Evolutionary conservation across 2,113 vertebrate genomes (phyloP).

Genomic region (Cercocebus atys): DNA sequence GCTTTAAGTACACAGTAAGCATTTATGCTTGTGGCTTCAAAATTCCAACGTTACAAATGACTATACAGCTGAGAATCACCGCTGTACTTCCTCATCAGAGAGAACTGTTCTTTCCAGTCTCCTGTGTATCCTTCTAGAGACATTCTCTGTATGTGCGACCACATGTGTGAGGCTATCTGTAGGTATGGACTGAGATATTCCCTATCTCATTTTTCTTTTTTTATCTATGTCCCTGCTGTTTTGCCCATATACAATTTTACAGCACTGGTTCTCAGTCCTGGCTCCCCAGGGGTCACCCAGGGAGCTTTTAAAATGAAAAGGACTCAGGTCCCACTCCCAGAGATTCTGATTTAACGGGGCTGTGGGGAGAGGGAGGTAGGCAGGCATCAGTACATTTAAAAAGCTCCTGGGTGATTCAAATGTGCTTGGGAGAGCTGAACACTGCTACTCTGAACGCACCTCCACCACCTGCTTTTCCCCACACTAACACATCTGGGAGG

Average conservation of each 20-base stretch:
- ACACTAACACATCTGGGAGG: neutral
- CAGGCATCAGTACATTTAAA: neutral
- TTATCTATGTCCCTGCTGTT: neutral
- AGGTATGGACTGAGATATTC: neutral
- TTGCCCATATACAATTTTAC: neutral
- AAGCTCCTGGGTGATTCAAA: neutral
- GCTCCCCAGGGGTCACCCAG: neutral
- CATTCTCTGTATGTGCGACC: neutral
- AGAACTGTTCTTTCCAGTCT: neutral
- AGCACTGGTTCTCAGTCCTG: neutral
- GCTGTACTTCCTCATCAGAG: neutral
- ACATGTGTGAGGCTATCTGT: neutral
- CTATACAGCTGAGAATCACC: neutral
- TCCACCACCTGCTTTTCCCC: neutral
- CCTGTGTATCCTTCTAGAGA: neutral
- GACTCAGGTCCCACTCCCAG: neutral
- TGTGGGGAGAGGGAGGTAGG: too few relatives aligned
- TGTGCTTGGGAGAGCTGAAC: neutral
- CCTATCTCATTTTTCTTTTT: neutral
- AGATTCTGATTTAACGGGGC: neutral
- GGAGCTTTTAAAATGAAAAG: neutral
- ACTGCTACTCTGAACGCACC: too few relatives aligned
- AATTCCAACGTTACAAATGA: neutral
- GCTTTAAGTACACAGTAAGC: neutral
- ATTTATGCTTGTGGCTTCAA: neutral